A percentile compares a stretch with the other conserved stretches of the same genome.
Conservation (phyloP, 2,113 vertebrate species). For the Pongo abelii region DNA sequence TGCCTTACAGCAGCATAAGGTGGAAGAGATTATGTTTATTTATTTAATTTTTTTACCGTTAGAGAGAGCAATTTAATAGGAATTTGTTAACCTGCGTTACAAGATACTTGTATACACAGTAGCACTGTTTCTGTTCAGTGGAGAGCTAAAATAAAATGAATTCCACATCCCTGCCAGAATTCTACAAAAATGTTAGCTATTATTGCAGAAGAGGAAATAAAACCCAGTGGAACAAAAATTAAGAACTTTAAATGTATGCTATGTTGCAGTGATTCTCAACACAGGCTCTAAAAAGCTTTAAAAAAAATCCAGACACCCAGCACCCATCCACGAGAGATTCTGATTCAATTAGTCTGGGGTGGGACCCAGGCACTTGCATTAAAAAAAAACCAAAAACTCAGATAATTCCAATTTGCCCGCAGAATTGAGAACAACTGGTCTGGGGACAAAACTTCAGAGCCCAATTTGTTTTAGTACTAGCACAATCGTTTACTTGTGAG, state of each 20-base stretch:
- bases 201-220: not conserved
- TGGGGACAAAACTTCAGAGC: not conserved
- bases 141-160: slow-evolving; percentile 42
- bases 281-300: not conserved
- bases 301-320: not conserved
- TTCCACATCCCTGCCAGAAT: not conserved
- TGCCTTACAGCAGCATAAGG: not conserved
- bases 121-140: not conserved
- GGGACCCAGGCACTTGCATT: not conserved
- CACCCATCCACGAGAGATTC: not conserved
- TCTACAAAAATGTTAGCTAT: not conserved
- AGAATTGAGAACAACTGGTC: not conserved
- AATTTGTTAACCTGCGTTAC: slow-evolving; percentile 72
- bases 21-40: not conserved
- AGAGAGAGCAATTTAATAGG: not conserved
- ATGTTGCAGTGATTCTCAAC: not conserved
- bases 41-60: not conserved
- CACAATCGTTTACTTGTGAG: not conserved
- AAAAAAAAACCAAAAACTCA: not conserved
- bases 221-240: not conserved
- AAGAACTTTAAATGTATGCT: not conserved
- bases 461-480: not conserved
- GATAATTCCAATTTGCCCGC: not conserved
- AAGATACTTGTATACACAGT: slow-evolving; percentile 68
- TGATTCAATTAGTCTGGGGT: not conserved